phyloP scores from a whole-genome alignment of 2,113 vertebrate genomes.

The Porphyrio hochstetteri region DNA sequence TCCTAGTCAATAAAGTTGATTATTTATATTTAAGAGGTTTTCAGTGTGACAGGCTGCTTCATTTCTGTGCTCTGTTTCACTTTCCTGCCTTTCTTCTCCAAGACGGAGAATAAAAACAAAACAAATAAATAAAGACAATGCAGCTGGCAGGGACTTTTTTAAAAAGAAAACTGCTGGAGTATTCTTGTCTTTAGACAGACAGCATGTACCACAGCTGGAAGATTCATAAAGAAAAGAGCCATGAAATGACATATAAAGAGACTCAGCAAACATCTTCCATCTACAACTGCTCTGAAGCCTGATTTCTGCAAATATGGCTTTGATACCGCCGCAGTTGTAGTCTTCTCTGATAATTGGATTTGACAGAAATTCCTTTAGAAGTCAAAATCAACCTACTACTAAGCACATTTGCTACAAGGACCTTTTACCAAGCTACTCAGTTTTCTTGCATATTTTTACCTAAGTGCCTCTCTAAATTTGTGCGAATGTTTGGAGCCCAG shows the following conservation, averaged over 20 bases:
- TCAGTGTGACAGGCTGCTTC: background rate
- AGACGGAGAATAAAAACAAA: background rate
- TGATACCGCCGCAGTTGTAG: background rate
- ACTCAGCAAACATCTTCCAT: background rate
- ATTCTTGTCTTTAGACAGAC: background rate
- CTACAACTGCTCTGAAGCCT: background rate
- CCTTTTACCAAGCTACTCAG: background rate
- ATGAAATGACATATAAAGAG: background rate
- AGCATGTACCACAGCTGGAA: background rate
- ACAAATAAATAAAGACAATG: background rate
- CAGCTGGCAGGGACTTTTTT: background rate
- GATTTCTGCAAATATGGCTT: background rate
- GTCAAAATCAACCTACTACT: background rate
- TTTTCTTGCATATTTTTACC: background rate
- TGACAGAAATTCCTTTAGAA: conserved; percentile 32
- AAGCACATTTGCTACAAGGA: background rate
- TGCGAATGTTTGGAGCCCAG: background rate
- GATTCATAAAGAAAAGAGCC: background rate
- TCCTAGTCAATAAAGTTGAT: background rate
- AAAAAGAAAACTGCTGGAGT: background rate
- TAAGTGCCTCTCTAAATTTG: background rate
- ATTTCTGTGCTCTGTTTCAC: conserved; percentile 3
- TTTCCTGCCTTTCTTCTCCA: background rate
- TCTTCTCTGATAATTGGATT: background rate
- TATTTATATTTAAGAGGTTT: conserved; percentile 22